Conservation (phyloP, 2,888 invertebrate species). For the Polydrusus pterygomalis region DNA sequence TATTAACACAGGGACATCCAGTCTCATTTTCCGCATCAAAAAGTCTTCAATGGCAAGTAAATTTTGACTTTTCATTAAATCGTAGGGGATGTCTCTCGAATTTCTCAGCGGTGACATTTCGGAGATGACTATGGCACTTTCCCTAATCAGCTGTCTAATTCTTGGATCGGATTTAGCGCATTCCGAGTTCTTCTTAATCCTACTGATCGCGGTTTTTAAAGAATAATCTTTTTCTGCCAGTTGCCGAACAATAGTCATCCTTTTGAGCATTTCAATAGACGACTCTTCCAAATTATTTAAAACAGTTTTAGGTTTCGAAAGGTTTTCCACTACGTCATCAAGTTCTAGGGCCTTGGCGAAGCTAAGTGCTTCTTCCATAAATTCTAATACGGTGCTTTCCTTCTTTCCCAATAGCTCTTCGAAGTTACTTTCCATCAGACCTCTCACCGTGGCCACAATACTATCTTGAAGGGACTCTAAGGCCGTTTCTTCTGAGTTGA, state of each 20-base stretch:
- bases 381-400: conserved; percentile 66
- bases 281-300: conserved; percentile 76
- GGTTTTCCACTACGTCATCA: conserved; percentile 75
- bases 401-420: conserved; percentile 74
- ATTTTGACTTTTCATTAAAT: conserved; percentile 80
- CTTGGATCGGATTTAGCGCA: conserved; percentile 81
- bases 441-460: conserved; percentile 79
- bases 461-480: conserved; percentile 80
- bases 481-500: conserved; percentile 79
- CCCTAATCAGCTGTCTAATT: conserved; percentile 81
- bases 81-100: conserved; percentile 82
- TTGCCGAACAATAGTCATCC: conserved; percentile 82
- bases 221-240: conserved; percentile 80
- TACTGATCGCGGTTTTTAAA: conserved; percentile 77
- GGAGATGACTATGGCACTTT: conserved; percentile 79
- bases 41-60: conserved; percentile 86
- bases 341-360: conserved; percentile 82
- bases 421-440: conserved; percentile 76
- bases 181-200: conserved; percentile 80
- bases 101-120: conserved; percentile 74
- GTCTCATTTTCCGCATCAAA: conserved; percentile 76
- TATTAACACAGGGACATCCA: conserved; percentile 79
- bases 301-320: conserved; percentile 73
- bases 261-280: conserved; percentile 79
- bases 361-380: conserved; percentile 80